Base-by-base conservation (phyloP, 2,888 invertebrate genomes). In the Drosophila pseudotakahashii region DNA sequence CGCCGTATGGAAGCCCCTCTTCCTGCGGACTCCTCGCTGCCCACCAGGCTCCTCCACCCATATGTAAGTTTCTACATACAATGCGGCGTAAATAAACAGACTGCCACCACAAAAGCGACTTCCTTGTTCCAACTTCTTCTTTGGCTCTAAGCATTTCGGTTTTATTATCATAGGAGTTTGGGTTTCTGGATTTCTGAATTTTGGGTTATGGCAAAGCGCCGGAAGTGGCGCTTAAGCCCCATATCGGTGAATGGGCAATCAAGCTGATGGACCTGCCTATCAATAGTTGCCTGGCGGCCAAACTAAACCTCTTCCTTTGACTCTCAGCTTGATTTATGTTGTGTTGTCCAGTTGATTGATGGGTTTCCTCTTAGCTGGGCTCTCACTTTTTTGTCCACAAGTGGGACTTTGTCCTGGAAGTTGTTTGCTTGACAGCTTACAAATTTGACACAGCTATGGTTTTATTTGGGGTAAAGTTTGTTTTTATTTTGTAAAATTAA, bases 51-150 rank as follows among this genome's bases (percentile, higher is more conserved):
- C 30, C 30, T 7, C 30, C 85, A 76, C 86, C 89, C 90, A 90
- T 90, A 91, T 90, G 91, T 89, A 90, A 88, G 89, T 84, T 83
- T 74, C 82, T 90, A 90, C 91, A 92, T 91, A 91, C 91, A 90
- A 91, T 91, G 88, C 89, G 85, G 89, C 86, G 91, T 90, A 91
- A 91, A 91, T 90, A 91, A 91, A 88, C 88, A 86, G 81, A 86
- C 89, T 89, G 89, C 82, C 87, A 42, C 52, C 51, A 57, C 47
- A 53, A 53, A 50, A 14, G 36, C 23, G 30, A 45, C 36, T 62
- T 48, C 73, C 57, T 68, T 36, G 53, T 45, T 42, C 52, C 30
- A n/a, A n/a, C n/a, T 61, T 41, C 42, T 44, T 34, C 36, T 44
- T 57, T 58, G 39, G 61, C 50, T 64, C 79, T 79, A 84, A 81